These are phyloP conservation scores for Panorpa germanica DNA, from an alignment of 2,888 invertebrate genomes.

Conservation along the genomic window DNA sequence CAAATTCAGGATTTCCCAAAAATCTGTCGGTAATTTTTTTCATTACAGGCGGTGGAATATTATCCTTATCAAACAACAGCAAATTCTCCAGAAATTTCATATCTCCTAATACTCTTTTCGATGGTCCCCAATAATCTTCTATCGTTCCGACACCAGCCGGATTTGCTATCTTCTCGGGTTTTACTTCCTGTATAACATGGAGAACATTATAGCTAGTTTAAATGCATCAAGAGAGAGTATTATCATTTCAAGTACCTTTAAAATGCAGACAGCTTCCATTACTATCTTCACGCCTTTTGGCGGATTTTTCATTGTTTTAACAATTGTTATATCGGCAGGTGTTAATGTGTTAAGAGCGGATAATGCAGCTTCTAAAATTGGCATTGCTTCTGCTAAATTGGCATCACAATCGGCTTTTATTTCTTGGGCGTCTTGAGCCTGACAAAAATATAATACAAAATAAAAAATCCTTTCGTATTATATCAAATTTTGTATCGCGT, in stretches of 20 bases:
- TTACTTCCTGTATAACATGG: conserved; percentile 39
- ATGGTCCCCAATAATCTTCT: conserved; percentile 89
- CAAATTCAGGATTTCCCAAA: conserved; percentile 68
- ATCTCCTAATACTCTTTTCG: conserved; percentile 74
- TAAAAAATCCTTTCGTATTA: conserved; percentile 1
- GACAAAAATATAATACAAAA: conserved; percentile 18
- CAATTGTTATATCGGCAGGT: conserved; percentile 74
- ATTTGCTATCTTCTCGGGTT: conserved; percentile 72
- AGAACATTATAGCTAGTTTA: conserved; percentile 2
- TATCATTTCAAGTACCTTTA: too few relatives aligned
- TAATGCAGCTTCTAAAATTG: conserved; percentile 71
- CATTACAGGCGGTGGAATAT: conserved; percentile 68
- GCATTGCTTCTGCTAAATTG: conserved; percentile 79
- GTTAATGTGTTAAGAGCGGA: conserved; percentile 80
- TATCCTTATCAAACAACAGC: conserved; percentile 82
- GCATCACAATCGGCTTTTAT: conserved; percentile 90
- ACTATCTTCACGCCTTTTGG: conserved; percentile 76
- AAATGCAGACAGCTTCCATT: conserved; percentile 90
- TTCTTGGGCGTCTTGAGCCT: conserved; percentile 53
- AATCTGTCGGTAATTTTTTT: conserved; percentile 68
- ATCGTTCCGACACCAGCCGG: conserved; percentile 65
- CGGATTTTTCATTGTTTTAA: conserved; percentile 94
- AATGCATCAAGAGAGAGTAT: too few relatives aligned
- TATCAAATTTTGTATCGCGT: conserved; percentile 3
- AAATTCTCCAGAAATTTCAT: conserved; percentile 81